Percentiles rank a stretch among this genome's conserved stretches.
Conservation (phyloP, 2,888 invertebrate genomes). For the Drosophila putrida region DNA sequence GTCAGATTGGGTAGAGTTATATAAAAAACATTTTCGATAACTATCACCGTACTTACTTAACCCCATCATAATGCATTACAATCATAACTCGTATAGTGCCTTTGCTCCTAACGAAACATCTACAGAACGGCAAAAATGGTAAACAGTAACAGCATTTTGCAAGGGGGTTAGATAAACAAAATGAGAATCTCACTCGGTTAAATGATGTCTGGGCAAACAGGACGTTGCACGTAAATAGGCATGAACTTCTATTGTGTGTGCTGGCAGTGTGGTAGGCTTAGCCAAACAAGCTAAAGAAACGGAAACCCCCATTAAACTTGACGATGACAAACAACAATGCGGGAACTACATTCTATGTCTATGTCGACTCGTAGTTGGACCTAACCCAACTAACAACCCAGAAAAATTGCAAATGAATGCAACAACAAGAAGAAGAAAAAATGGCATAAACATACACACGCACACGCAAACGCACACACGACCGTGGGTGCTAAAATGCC, state of each 20-base stretch:
- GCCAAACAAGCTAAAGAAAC: slow-evolving; percentile 42
- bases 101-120: slow-evolving; percentile 45
- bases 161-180: slow-evolving; percentile 39
- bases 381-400: slow-evolving; percentile 67
- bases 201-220: slow-evolving; percentile 50
- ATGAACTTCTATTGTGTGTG: slow-evolving; percentile 60
- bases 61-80: slow-evolving; percentile 33
- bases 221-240: slow-evolving; percentile 57
- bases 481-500: slow-evolving; percentile 75
- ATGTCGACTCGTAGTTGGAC: slow-evolving; percentile 39
- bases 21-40: neutral
- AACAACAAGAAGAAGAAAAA: slow-evolving; percentile 19
- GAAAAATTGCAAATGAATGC: slow-evolving; percentile 50
- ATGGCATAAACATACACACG: slow-evolving; percentile 58
- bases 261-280: slow-evolving; percentile 49
- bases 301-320: slow-evolving; percentile 70
- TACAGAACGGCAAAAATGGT: slow-evolving; percentile 5
- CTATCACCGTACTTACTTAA: slow-evolving; percentile 5
- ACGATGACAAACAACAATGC: slow-evolving; percentile 72
- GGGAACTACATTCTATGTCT: slow-evolving; percentile 34
- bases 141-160: neutral
- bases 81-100: slow-evolving; percentile 54
- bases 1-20: neutral
- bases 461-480: slow-evolving; percentile 30
- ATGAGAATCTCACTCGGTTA: slow-evolving; percentile 28